phyloP scores from a whole-genome alignment of 2,113 vertebrate genomes.

The Elephas maximus region DNA sequence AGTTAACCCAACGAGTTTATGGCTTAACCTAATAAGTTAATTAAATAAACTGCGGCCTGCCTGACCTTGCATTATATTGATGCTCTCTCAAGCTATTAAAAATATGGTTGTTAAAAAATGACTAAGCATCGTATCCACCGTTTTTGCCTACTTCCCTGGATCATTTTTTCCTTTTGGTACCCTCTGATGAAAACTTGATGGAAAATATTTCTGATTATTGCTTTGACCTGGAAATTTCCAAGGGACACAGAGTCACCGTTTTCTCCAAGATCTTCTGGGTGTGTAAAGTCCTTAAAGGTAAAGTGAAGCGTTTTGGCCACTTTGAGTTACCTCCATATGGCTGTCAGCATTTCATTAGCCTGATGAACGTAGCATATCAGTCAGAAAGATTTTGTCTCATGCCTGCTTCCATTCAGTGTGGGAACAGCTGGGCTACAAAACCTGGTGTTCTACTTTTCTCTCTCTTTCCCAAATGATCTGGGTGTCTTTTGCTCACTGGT shows the following conservation, averaged over 20 bases:
- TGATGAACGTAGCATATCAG: background rate
- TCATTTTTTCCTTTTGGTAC: background rate
- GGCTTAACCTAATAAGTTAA: background rate
- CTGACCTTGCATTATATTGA: accelerated
- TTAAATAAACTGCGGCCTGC: background rate
- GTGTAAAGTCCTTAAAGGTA: background rate
- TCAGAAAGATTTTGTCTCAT: background rate
- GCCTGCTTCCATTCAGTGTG: too few species aligned
- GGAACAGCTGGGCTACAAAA: background rate
- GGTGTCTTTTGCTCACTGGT: background rate
- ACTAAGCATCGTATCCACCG: background rate
- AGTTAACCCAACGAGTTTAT: background rate
- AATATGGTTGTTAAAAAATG: background rate
- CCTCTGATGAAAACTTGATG: background rate
- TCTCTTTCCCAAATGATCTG: background rate
- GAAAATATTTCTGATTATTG: background rate
- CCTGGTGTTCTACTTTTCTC: background rate
- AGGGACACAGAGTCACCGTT: background rate
- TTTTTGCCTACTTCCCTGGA: accelerated
- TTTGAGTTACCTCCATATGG: background rate
- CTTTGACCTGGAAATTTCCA: background rate
- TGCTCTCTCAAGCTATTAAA: background rate
- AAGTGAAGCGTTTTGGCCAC: background rate
- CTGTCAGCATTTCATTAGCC: background rate
- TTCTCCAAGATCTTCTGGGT: background rate